Evolutionary conservation across 2,888 invertebrate genomes (phyloP).

Genomic region (Drosophila kuntzei): DNA sequence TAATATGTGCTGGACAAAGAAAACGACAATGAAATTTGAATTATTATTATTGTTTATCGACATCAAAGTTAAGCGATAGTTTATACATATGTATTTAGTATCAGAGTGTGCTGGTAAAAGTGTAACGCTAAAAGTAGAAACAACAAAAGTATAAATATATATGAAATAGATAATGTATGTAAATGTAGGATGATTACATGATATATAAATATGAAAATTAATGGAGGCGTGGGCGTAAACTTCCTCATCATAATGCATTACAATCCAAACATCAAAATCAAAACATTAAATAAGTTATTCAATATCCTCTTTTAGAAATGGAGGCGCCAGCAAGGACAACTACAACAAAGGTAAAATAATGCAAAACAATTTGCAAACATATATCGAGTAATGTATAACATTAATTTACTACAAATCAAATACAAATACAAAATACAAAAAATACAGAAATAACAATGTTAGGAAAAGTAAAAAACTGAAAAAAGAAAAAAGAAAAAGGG

Average conservation of each 20-base stretch:
- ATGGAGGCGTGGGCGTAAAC: constrained; percentile 37
- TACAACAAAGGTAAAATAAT: constrained; percentile 95
- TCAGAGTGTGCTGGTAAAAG: constrained; percentile 1
- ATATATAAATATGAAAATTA: constrained; percentile 5
- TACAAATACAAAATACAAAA: constrained; percentile 48
- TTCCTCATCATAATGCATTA: constrained; percentile 69
- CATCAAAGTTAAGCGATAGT: background rate
- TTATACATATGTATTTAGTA: background rate
- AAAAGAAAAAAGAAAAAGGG: constrained; percentile 14
- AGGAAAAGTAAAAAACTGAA: constrained; percentile 19
- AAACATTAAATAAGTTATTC: constrained; percentile 85
- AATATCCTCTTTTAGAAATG: constrained; percentile 89
- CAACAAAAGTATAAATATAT: background rate
- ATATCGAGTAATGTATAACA: constrained; percentile 85
- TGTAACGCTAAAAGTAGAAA: background rate
- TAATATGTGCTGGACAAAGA: background rate
- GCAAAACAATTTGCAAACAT: constrained; percentile 83
- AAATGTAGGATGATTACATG: constrained; percentile 10
- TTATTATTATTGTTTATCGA: background rate
- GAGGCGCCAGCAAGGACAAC: constrained; percentile 97
- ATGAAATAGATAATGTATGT: background rate
- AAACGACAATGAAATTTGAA: background rate
- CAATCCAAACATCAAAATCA: constrained; percentile 70
- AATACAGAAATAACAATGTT: constrained; percentile 14
- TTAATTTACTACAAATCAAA: constrained; percentile 74